phyloP scores from a whole-genome alignment of 35 echinoderm and acorn worm species.

The Heliocidaris erythrogramma region DNA sequence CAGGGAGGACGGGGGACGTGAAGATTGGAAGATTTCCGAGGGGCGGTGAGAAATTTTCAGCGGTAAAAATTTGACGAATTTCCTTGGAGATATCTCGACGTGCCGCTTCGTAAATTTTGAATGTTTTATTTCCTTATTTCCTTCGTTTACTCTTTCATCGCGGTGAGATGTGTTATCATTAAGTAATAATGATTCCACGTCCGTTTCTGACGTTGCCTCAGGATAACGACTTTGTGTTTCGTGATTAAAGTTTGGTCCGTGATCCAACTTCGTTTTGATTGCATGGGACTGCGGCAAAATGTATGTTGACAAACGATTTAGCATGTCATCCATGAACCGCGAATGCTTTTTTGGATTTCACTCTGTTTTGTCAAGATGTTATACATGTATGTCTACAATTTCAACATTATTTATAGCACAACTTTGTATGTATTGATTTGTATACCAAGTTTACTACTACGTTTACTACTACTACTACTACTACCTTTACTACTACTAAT shows the following conservation, averaged over 20 bases:
- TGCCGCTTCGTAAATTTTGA: not conserved
- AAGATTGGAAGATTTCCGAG: not conserved
- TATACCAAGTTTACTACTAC: not conserved
- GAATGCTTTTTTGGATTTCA: not conserved
- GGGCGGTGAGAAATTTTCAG: not conserved
- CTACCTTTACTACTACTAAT: no score
- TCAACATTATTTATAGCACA: not conserved
- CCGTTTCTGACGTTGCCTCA: not conserved
- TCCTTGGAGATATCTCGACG: not conserved
- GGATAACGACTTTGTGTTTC: not conserved
- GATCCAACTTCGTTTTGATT: not conserved
- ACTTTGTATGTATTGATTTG: no score
- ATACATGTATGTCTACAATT: not conserved
- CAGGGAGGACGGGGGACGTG: not conserved
- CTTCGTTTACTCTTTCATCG: not conserved
- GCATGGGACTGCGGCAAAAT: not conserved
- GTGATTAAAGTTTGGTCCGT: not conserved
- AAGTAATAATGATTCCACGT: not conserved
- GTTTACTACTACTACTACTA: no score
- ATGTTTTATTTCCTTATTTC: constrained; percentile 12
- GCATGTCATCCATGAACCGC: not conserved
- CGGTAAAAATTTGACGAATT: not conserved
- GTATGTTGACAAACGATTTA: not conserved
- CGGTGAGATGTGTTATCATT: not conserved
- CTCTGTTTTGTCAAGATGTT: not conserved